Evolutionary conservation across 2,888 invertebrate species (phyloP).

Genomic region (Ochropleura plecta): DNA sequence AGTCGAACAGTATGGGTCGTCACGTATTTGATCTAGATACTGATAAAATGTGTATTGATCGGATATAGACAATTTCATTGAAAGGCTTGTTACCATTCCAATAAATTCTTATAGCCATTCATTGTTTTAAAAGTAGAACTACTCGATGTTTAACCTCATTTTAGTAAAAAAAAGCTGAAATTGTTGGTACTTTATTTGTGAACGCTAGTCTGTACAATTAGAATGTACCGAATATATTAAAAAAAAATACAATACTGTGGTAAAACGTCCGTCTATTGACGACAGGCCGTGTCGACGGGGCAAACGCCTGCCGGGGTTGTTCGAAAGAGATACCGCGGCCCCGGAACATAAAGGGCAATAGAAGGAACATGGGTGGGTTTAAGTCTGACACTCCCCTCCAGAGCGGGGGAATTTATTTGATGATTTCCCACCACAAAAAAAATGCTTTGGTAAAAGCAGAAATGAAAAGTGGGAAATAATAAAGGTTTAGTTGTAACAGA

Average conservation of each 20-base stretch:
- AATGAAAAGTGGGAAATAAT: slow-evolving; percentile 1
- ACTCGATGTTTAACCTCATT: no score
- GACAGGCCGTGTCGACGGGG: no score
- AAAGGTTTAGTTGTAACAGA: neutral
- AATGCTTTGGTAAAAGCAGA: neutral
- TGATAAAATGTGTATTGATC: slow-evolving; percentile 23
- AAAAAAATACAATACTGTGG: neutral
- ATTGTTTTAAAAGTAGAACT: neutral
- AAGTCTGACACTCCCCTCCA: no score
- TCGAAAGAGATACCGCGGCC: no score
- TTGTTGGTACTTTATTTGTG: neutral
- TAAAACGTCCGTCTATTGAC: no score
- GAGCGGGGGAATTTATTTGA: no score
- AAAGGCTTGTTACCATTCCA: slow-evolving; percentile 16
- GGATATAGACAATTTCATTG: slow-evolving; percentile 10
- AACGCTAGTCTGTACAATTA: neutral
- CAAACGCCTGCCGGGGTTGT: no score
- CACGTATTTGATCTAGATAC: slow-evolving; percentile 36
- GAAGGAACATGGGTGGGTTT: no score
- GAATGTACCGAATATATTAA: neutral
- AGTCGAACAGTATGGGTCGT: slow-evolving; percentile 17
- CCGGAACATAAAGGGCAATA: no score
- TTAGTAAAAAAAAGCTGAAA: neutral
- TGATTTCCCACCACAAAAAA: no score
- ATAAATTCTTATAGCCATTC: neutral